Evolutionary conservation across 1,140 invertebrate genomes (phyloP), one percentile per base, ranked within the genome.

Genomic region (Conus betulinus): DNA sequence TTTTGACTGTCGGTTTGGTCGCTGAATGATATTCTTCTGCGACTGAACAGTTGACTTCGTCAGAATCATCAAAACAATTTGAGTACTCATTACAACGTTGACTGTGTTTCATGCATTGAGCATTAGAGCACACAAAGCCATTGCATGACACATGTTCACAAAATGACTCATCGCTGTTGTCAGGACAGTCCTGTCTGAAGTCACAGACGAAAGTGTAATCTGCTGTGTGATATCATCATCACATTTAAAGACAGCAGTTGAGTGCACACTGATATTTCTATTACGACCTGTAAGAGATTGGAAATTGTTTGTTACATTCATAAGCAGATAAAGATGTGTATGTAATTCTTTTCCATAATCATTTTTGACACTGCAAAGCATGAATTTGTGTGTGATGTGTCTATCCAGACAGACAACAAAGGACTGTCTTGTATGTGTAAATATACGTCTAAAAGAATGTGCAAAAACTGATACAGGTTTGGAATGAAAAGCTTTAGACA

Each of bases 141-240:
- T 76, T 20, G 52, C 84, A 76, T 11, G 39, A 20, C 11, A 20
- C 15, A 39, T 85, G 84, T 11, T 76, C 13, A 52, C 84, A 86
- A 39, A 86, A 86, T 15, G 39, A 39, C 23, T 86, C 84, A 55
- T 86, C 84, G 17, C 27, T 71, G 4, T 17, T 63, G 17, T 86
- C 84, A 0, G 23, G 13, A 53, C 84, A 86, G 84, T 86, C 67
- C 5, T n/a, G 39, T 60, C 67, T 86, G 67, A 86, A 86, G 51
- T 86, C 84, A 76, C 84, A 86, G 13, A 86, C 84, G 10, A 86
- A 39, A 13, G 67, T 52, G 67, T 86, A 86, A 51, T 17, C 25
- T 13, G 76, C 8, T 5, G 39, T 85, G 57, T 71, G 7, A 13
- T 3, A 8, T 51, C n/a, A 17, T 71, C n/a, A 5, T 27, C 84